phyloP scores from a whole-genome alignment of 2,888 invertebrate species.

The Troilus luridus region DNA sequence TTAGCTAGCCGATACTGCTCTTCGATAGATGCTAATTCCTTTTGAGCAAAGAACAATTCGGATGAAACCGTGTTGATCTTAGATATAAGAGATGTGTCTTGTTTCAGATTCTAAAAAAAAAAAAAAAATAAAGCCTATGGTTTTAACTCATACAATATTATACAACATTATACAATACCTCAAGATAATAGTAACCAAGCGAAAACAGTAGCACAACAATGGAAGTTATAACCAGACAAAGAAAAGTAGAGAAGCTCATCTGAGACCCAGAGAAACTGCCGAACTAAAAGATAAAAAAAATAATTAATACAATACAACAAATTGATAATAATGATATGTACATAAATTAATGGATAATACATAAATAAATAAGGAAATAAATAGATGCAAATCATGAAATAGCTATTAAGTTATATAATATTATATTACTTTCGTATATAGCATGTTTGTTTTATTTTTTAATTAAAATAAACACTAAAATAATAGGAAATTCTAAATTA shows the following conservation, averaged over 20 bases:
- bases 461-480: neutral
- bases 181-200: constrained; percentile 83
- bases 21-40: constrained; percentile 74
- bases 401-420: too few relatives aligned
- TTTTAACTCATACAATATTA: neutral
- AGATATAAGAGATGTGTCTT: constrained; percentile 79
- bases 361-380: neutral
- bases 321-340: neutral
- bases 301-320: neutral
- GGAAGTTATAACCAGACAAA: constrained; percentile 71
- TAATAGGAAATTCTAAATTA: neutral
- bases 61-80: constrained; percentile 78
- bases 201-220: constrained; percentile 81
- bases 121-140: constrained; percentile 9
- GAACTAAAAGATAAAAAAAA: constrained; percentile 46
- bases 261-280: neutral
- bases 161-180: constrained; percentile 69
- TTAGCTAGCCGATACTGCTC: constrained; percentile 70
- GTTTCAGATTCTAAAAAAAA: constrained; percentile 73
- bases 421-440: neutral
- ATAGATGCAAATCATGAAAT: neutral
- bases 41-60: constrained; percentile 73
- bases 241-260: constrained; percentile 56
- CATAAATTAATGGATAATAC: neutral
- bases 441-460: neutral